phyloP scores from a whole-genome alignment of 2,888 invertebrate species.

The Hydroisotoma schaefferi region DNA sequence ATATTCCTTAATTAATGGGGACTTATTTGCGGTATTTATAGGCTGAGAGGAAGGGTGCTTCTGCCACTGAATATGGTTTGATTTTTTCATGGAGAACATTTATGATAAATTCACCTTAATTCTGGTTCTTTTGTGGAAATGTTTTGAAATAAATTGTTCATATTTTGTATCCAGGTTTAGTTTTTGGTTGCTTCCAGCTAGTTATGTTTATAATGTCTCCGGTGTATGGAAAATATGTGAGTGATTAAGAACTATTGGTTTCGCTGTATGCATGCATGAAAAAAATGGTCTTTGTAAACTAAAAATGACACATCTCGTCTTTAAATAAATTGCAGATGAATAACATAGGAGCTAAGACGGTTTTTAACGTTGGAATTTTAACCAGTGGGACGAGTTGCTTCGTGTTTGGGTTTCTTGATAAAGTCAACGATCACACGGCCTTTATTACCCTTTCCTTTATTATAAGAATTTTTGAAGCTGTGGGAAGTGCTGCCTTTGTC shows the following conservation, averaged over 20 bases:
- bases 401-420: slow-evolving; percentile 61
- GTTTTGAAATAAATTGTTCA: no score
- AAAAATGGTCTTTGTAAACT: no score
- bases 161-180: no score
- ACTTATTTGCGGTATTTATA: slow-evolving; percentile 53
- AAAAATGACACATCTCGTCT: background rate
- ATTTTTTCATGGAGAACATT: no score
- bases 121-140: no score
- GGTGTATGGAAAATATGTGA: slow-evolving; percentile 74
- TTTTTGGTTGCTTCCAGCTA: slow-evolving; percentile 81
- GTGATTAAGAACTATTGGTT: no score
- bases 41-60: slow-evolving; percentile 77
- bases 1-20: background rate
- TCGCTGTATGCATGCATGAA: no score
- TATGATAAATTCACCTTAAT: no score
- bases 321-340: slow-evolving; percentile 61
- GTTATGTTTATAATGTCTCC: slow-evolving; percentile 79
- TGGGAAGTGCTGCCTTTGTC: slow-evolving; percentile 79
- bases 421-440: slow-evolving; percentile 56
- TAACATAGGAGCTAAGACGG: slow-evolving; percentile 71
- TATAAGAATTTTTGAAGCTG: slow-evolving; percentile 74
- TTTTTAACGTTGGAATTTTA: slow-evolving; percentile 78
- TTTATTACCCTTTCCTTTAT: slow-evolving; percentile 75
- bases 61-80: slow-evolving; percentile 76
- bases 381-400: slow-evolving; percentile 79